Percentiles rank a stretch among this genome's conserved stretches.
Evolutionary conservation across 1,140 invertebrate genomes (phyloP).

Genomic region (Lasioglossum albipes): DNA sequence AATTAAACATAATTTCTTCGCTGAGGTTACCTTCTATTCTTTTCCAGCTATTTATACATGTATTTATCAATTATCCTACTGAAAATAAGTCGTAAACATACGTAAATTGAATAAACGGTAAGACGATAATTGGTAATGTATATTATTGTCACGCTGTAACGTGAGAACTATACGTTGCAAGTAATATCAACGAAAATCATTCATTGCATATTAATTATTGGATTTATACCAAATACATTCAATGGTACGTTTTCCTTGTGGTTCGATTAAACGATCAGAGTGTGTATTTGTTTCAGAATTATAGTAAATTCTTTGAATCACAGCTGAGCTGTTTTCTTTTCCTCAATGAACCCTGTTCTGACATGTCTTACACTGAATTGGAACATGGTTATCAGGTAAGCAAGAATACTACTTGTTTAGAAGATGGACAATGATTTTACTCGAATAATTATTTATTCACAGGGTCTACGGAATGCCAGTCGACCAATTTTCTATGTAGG

Average conservation of each 20-base stretch:
- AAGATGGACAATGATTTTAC: background rate
- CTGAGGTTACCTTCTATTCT: conserved; percentile 26
- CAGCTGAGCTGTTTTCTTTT: conserved; percentile 46
- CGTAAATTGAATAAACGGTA: background rate
- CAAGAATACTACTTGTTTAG: background rate
- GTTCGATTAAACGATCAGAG: background rate
- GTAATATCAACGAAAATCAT: background rate
- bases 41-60: background rate
- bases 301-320: conserved; percentile 23
- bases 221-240: background rate
- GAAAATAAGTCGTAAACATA: background rate
- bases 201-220: background rate
- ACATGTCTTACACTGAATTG: conserved; percentile 93
- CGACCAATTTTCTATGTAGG: conserved; percentile 79
- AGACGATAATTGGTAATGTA: background rate
- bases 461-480: conserved; percentile 76
- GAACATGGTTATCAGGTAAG: conserved; percentile 92
- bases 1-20: background rate
- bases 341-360: conserved; percentile 77
- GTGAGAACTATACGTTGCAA: background rate
- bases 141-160: background rate
- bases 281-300: conserved; percentile 26
- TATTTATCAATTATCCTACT: background rate
- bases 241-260: background rate
- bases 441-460: background rate